Evolutionary conservation across 2,888 invertebrate genomes (phyloP).

Genomic region (Dugesia japonica): DNA sequence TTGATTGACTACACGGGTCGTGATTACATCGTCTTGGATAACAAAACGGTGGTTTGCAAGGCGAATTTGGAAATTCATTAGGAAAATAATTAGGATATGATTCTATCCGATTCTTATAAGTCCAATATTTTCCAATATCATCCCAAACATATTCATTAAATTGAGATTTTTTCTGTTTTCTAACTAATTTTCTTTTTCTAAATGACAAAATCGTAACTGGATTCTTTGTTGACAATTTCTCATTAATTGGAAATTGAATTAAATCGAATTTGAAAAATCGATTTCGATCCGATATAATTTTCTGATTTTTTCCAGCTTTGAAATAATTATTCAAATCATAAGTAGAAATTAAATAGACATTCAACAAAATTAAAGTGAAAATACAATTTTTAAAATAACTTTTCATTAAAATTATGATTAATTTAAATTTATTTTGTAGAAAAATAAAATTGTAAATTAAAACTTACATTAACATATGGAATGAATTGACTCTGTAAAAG

Average conservation of each 20-base stretch:
- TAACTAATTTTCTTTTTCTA: not conserved
- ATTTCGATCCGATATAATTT: not conserved
- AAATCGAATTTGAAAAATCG: not conserved
- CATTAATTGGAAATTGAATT: not conserved
- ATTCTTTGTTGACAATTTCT: not conserved
- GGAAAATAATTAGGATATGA: not conserved
- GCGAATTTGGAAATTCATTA: not conserved
- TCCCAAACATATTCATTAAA: not conserved
- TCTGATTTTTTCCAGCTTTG: not conserved
- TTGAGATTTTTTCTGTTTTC: not conserved
- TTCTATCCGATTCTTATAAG: not conserved
- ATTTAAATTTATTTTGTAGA: not conserved
- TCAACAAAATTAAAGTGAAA: not conserved
- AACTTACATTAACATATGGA: not conserved
- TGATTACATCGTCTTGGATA: not conserved
- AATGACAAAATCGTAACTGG: not conserved
- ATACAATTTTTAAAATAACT: not conserved
- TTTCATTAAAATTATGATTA: no score
- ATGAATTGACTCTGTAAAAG: not conserved
- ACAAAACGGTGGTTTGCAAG: not conserved
- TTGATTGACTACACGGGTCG: not conserved
- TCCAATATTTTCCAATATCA: not conserved
- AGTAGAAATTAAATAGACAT: not conserved
- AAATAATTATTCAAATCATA: not conserved
- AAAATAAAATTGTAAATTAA: not conserved